A percentile compares a stretch with the other conserved stretches of the same genome.
Evolutionary conservation across 2,797 vertebrate species (phyloP).

Genomic region (Vipera latastei): DNA sequence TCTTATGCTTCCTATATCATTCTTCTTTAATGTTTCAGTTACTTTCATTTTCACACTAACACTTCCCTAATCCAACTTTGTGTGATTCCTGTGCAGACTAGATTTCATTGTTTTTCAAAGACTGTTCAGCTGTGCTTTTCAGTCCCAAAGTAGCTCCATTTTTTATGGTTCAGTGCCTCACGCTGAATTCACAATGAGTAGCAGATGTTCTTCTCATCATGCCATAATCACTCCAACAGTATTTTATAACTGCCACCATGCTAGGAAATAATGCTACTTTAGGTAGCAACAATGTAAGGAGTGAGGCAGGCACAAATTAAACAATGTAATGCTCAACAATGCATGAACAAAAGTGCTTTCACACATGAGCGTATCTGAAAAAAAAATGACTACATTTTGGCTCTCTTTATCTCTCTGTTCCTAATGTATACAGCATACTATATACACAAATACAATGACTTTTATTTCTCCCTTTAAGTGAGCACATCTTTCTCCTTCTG

Average conservation of each 20-base stretch:
- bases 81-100: background rate
- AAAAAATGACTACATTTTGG: background rate
- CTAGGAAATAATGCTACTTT: constrained; percentile 14
- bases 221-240: background rate
- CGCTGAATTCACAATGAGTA: constrained; percentile 16
- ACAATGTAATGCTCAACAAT: background rate
- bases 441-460: constrained; percentile 18
- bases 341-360: background rate
- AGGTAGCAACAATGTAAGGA: constrained; percentile 12
- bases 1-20: constrained; percentile 13
- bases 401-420: background rate
- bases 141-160: constrained; percentile 24
- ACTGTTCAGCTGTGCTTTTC: background rate
- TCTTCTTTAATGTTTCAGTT: constrained; percentile 21
- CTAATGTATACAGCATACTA: constrained; percentile 17
- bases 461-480: constrained; percentile 4
- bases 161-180: constrained; percentile 9
- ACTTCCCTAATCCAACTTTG: background rate
- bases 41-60: constrained; percentile 3
- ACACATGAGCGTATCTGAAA: background rate
- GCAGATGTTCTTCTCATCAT: constrained; percentile 27
- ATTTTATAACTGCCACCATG: background rate
- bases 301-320: constrained; percentile 2
- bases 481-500: too few species aligned
- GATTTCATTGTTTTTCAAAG: constrained; percentile 14